Evolutionary conservation across 2,797 vertebrate species (phyloP).

Genomic region (Propithecus perrieri): DNA sequence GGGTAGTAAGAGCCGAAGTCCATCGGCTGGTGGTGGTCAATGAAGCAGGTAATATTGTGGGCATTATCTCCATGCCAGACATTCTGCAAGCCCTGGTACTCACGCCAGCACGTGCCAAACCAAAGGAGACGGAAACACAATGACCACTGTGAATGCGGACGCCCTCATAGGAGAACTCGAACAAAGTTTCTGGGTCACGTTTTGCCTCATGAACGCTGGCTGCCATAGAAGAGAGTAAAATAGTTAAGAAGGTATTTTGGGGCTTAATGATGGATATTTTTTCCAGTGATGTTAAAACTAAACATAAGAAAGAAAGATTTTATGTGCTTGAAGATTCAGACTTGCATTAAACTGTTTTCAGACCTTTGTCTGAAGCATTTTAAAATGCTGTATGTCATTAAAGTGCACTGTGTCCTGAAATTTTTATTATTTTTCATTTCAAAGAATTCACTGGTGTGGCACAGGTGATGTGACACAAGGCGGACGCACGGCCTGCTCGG

Average conservation of each 20-base stretch:
- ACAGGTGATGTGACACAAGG: conserved; percentile 83
- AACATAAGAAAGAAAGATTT: conserved; percentile 73
- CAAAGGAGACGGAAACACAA: conserved; percentile 87
- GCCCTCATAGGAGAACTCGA: conserved; percentile 80
- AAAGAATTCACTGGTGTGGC: conserved; percentile 83
- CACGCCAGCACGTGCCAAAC: conserved; percentile 85
- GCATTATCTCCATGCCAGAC: no score
- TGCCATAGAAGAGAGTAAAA: conserved; percentile 76
- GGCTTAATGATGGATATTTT: conserved; percentile 81
- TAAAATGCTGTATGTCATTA: conserved; percentile 84
- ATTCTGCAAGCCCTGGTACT: no score
- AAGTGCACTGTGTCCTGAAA: conserved; percentile 85
- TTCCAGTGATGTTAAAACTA: conserved; percentile 81
- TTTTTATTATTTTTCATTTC: conserved; percentile 81
- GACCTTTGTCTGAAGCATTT: conserved; percentile 83
- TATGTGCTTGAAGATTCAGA: conserved; percentile 82
- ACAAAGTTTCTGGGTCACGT: conserved; percentile 83
- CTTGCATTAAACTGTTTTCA: conserved; percentile 82
- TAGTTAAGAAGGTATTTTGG: conserved; percentile 80
- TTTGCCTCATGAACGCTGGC: conserved; percentile 84
- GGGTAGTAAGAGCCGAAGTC: conserved; percentile 97
- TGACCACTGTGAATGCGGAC: conserved; percentile 81
- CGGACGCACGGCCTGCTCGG: conserved; percentile 83
- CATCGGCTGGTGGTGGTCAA: no score
- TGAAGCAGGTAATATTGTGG: no score